Evolutionary conservation across 2,888 invertebrate genomes (phyloP), one percentile per base, ranked within the genome.

Genomic region (Lutraria lutraria): DNA sequence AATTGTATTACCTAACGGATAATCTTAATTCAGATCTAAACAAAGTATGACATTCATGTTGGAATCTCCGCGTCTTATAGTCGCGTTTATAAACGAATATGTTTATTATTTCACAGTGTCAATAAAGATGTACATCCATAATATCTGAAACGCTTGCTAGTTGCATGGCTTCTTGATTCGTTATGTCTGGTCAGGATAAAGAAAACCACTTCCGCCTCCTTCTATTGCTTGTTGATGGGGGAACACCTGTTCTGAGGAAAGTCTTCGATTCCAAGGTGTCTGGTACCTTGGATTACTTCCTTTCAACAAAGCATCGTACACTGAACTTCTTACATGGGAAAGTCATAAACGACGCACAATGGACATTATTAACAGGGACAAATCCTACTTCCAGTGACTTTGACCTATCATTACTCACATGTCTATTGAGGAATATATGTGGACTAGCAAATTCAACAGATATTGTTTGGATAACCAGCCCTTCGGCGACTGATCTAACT

Each of bases 341-440:
- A 21, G n/a, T 19, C 63, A 63, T 63, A 63, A 63, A 63, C 25
- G 21, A 21, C 63, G 25, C 2, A 4, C 63, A 63, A 25, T 63
- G 19, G 63, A 63, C 63, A 8, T n/a, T 63, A 25, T 63, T 63
- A 25, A 63, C 21, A 21, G 6, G 63, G 21, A 19, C n/a, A 21
- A 63, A n/a, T 19, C 63, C 63, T n/a, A n/a, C 63, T 8, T 63
- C 63, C 15, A 10, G 8, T 4, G 63, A 81, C 54, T 54, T 81
- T 25, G 81, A 81, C 15, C n/a, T 81, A 10, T 54, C 81, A 25
- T 81, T 81, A 54, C 54, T 81, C 25, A 81, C 54, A n/a, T n/a
- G n/a, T n/a, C n/a, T n/a, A n/a, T n/a, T n/a, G n/a, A n/a, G n/a
- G n/a, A n/a, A n/a, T n/a, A 25, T 54, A 25, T 81, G 81, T n/a